These are phyloP conservation scores for Kuschelorhynchus macadamiae DNA, from an alignment of 2,888 invertebrate genomes.

Conservation along the genomic window DNA sequence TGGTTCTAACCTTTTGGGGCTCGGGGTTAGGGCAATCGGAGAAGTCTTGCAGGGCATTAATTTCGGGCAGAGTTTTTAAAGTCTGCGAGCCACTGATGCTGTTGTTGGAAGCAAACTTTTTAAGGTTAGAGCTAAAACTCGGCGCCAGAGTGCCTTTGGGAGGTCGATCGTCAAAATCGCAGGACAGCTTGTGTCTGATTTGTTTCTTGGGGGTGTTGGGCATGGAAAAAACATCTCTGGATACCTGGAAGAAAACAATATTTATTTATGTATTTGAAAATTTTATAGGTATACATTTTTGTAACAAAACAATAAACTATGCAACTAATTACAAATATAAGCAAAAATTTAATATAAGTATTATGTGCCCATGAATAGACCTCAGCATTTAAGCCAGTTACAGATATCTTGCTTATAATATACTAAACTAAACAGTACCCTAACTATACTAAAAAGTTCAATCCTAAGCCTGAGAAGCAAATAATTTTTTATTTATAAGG, in stretches of 20 bases:
- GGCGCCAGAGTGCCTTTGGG: slow-evolving; percentile 59
- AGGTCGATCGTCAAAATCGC: slow-evolving; percentile 62
- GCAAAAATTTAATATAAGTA: too few species aligned
- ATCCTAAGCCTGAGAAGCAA: too few species aligned
- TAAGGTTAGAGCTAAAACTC: slow-evolving; percentile 71
- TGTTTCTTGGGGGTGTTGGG: slow-evolving; percentile 78
- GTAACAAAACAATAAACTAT: too few species aligned
- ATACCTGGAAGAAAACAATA: slow-evolving; percentile 62
- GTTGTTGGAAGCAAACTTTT: slow-evolving; percentile 75
- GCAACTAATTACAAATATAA: too few species aligned
- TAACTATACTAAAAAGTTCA: too few species aligned
- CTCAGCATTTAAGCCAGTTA: too few species aligned
- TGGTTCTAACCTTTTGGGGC: slow-evolving; percentile 72
- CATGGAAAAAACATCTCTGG: slow-evolving; percentile 74
- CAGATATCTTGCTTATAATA: too few species aligned
- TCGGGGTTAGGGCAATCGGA: slow-evolving; percentile 64
- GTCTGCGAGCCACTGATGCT: slow-evolving; percentile 79
- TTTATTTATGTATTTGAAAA: too few species aligned
- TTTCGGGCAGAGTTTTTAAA: slow-evolving; percentile 80
- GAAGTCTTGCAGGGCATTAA: slow-evolving; percentile 77
- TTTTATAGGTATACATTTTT: too few species aligned
- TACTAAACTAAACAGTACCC: too few species aligned
- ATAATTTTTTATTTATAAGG: too few species aligned
- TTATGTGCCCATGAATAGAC: too few species aligned
- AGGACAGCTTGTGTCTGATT: slow-evolving; percentile 63